phyloP scores from a whole-genome alignment of 2,797 vertebrate species.

The Tadarida brasiliensis region DNA sequence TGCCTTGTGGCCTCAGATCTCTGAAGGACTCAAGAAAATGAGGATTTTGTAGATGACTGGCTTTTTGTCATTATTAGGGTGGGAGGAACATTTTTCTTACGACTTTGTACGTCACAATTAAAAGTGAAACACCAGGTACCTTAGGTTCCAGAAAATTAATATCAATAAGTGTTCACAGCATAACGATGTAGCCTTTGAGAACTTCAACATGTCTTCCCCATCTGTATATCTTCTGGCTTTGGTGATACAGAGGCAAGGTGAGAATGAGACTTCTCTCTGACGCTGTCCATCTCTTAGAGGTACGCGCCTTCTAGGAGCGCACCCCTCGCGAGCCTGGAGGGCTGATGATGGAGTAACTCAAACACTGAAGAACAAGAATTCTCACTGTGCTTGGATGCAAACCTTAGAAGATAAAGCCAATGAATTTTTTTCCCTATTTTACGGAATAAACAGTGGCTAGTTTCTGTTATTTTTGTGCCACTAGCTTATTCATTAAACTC shows the following conservation, averaged over 20 bases:
- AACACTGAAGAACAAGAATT: neutral
- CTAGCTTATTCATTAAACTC: neutral
- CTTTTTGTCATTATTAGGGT: neutral
- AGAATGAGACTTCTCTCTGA: too few relatives aligned
- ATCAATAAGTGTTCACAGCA: too few relatives aligned
- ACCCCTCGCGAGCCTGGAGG: fast-evolving
- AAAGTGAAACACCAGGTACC: neutral
- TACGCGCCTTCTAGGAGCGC: fast-evolving
- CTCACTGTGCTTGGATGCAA: neutral
- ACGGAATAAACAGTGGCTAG: neutral
- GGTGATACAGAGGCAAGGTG: fast-evolving
- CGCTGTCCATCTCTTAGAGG: fast-evolving
- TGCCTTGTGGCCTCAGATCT: neutral
- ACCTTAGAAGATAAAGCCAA: neutral
- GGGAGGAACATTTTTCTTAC: neutral
- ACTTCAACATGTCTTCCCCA: neutral
- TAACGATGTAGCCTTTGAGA: neutral
- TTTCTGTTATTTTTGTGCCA: neutral
- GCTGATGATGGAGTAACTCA: neutral
- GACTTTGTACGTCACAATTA: neutral
- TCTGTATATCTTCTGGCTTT: fast-evolving
- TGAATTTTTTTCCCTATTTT: neutral
- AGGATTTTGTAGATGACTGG: neutral
- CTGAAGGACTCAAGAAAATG: neutral
- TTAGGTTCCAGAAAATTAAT: neutral